A percentile compares a stretch with the other conserved stretches of the same genome.
phyloP scores from a whole-genome alignment of 2,113 vertebrate genomes.

The Marcusenius ussheri region DNA sequence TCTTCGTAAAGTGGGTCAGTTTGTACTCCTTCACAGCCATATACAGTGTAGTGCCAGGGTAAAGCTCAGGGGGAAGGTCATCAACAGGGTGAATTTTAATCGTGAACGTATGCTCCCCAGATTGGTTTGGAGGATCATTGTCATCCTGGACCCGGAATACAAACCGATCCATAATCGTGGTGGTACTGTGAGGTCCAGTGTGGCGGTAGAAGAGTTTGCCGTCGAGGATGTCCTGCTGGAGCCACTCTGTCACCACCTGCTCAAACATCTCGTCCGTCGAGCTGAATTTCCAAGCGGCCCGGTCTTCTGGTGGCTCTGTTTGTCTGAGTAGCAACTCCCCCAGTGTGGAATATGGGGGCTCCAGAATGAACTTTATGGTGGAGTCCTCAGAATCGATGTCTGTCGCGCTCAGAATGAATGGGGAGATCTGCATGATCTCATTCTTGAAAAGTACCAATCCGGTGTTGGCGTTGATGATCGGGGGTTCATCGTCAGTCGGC shows the following conservation, averaged over 20 bases:
- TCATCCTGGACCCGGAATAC: slow-evolving; percentile 69
- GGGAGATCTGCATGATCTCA: slow-evolving; percentile 66
- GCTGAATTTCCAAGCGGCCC: slow-evolving; percentile 57
- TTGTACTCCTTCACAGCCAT: slow-evolving; percentile 54
- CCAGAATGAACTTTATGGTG: slow-evolving; percentile 61
- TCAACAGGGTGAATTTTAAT: slow-evolving; percentile 47
- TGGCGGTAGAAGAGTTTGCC: slow-evolving; percentile 71
- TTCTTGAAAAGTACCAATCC: slow-evolving; percentile 62
- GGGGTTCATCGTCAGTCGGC: slow-evolving; percentile 70
- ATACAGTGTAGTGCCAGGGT: slow-evolving; percentile 46
- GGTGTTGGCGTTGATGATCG: slow-evolving; percentile 60
- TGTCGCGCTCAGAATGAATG: slow-evolving; percentile 68
- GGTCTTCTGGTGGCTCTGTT: slow-evolving; percentile 47
- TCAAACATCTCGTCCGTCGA: slow-evolving; percentile 65
- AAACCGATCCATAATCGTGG: slow-evolving; percentile 49
- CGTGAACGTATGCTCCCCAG: slow-evolving; percentile 46
- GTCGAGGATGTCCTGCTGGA: slow-evolving; percentile 68
- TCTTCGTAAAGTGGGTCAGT: slow-evolving; percentile 48
- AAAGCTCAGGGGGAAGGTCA: slow-evolving; percentile 42
- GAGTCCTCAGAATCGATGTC: slow-evolving; percentile 71
- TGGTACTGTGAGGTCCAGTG: slow-evolving; percentile 54
- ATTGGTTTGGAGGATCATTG: slow-evolving; percentile 67
- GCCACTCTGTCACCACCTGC: slow-evolving; percentile 68
- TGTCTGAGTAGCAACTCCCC: slow-evolving; percentile 64
- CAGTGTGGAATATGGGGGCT: slow-evolving; percentile 44